Percentiles rank a stretch among this genome's conserved stretches.
phyloP scores from a whole-genome alignment of 2,113 vertebrate genomes.

The Xenopus laevis region DNA sequence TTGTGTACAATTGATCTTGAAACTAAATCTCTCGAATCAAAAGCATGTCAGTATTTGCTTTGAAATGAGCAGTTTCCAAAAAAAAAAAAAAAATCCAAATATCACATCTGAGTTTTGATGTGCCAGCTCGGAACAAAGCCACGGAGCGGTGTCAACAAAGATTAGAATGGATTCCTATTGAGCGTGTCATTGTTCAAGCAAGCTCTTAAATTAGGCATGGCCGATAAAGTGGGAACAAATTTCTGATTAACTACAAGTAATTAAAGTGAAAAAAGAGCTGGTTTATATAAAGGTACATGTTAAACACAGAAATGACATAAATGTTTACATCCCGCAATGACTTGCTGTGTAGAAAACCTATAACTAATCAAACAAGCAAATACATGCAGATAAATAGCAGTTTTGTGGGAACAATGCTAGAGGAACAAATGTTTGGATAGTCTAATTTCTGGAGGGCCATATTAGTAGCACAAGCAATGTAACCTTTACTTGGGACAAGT shows the following conservation, averaged over 20 bases:
- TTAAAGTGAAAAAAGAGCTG: background rate
- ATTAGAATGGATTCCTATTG: conserved; percentile 24
- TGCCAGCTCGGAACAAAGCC: conserved; percentile 25
- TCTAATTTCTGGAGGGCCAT: too few relatives aligned
- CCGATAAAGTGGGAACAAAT: conserved; percentile 2
- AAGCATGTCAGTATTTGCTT: conserved; percentile 9
- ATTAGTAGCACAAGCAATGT: too few relatives aligned
- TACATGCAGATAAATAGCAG: too few relatives aligned
- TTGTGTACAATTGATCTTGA: conserved; percentile 34
- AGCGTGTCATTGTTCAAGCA: conserved; percentile 23
- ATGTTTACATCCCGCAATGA: too few relatives aligned
- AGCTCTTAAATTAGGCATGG: conserved; percentile 31
- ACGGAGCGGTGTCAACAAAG: conserved; percentile 28
- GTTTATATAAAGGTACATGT: too few relatives aligned
- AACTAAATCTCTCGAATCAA: conserved; percentile 25
- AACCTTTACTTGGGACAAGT: too few relatives aligned
- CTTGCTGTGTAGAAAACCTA: too few relatives aligned
- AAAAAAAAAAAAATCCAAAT: conserved; percentile 1
- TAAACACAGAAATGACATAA: too few relatives aligned
- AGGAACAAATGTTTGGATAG: too few relatives aligned
- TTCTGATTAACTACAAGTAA: conserved; percentile 5
- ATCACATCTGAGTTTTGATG: conserved; percentile 20
- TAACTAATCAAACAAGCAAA: too few relatives aligned
- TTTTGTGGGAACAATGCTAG: too few relatives aligned
- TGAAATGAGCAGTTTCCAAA: background rate